Evolutionary conservation across 2,113 vertebrate genomes (phyloP), one percentile per base, ranked within the genome.

Genomic region (Cyanoliseus patagonus): DNA sequence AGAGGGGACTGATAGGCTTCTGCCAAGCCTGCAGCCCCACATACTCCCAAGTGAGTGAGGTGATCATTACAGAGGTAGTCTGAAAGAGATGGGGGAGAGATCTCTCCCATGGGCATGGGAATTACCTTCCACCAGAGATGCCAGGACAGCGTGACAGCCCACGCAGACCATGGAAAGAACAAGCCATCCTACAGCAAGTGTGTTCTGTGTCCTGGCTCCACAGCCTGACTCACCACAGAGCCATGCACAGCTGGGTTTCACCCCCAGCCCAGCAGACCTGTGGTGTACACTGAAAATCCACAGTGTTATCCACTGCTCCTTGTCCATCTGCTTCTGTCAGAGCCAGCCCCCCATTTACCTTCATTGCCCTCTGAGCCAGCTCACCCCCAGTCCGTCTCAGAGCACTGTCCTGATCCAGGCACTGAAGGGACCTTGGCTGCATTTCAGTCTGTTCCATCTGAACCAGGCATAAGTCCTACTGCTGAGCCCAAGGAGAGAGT

Each of bases 191-290:
- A 5, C 51, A 59, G 33, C 20, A 37, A 75, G 20, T 37, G 1
- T 37, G 68, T 82, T 62, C 51, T 90, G 80, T n/a, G 46, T 68
- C 81, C 46, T 5, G n/a, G 44, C 82, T 47, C 66, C 7, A 3
- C 66, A 79, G 72, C 75, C 78, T 69, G 96, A 97, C 62, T 96
- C 95, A 95, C 49, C 2, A 6, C 80, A 53, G 78, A 95, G 80
- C 86, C 85, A 81, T 10, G 93, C 77, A 62, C 91, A 90, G 91
- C 85, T 94, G 86, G 24, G 49, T 86, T 83, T 92, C 73, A 42
- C 11, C 49, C 57, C 42, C 77, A 63, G 76, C 35, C 79, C 73
- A 0, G 2, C 37, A 86, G 66, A 27, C 41, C 82, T 83, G 70
- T 69, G 82, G 10, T n/a, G 61, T 49, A 57, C 57, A 63, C 51